These are phyloP conservation scores for Garrulus glandarius DNA, from an alignment of 2,797 vertebrate genomes.

Conservation along the genomic window DNA sequence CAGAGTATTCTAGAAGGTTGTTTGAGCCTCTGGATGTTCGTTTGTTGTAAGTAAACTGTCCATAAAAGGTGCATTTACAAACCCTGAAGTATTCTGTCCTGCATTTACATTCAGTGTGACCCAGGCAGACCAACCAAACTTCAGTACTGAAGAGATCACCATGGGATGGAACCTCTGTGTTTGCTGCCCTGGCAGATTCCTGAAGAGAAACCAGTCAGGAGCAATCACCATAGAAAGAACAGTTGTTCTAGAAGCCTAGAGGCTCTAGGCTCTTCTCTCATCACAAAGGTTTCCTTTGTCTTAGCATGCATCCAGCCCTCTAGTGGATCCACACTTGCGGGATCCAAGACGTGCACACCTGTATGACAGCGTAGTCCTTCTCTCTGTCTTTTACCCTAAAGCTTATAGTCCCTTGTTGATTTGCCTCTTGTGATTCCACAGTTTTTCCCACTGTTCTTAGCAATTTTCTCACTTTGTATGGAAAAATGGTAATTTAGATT, in stretches of 20 bases:
- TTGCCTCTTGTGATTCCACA: neutral
- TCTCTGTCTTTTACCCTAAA: neutral
- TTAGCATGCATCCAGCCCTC: neutral
- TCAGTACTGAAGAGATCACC: neutral
- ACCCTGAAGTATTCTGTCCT: neutral
- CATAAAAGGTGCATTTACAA: neutral
- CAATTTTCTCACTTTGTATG: neutral
- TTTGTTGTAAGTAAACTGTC: neutral
- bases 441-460: neutral
- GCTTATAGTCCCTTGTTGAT: neutral
- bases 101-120: neutral
- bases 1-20: neutral
- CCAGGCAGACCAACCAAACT: neutral
- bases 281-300: neutral
- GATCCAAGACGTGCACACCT: neutral
- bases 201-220: neutral
- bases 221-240: neutral
- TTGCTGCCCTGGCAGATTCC: neutral
- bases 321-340: neutral
- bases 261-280: neutral
- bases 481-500: neutral
- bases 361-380: neutral
- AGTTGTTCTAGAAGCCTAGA: neutral
- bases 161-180: neutral
- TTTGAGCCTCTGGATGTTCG: neutral